phyloP scores from a whole-genome alignment of 2,113 vertebrate genomes.

The Apteryx mantelli region DNA sequence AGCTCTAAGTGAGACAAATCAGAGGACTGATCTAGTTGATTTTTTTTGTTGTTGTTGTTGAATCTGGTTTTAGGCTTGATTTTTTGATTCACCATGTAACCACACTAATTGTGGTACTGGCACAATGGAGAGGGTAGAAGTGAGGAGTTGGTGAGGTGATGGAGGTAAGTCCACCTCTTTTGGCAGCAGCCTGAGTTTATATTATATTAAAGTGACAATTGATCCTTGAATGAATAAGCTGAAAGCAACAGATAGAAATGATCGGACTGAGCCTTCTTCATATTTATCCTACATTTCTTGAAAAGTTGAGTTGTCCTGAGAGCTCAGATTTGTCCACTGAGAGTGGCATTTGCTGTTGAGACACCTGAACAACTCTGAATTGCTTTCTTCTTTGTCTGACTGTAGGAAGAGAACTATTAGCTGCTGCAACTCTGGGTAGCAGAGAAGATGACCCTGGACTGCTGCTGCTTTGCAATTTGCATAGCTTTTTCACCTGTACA shows the following conservation, averaged over 20 bases:
- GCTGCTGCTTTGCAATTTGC: not conserved
- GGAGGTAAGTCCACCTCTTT: not conserved
- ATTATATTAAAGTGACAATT: not conserved
- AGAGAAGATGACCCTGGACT: not conserved
- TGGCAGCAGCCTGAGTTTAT: not conserved
- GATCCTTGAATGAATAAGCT: not conserved
- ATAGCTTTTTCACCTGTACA: not conserved
- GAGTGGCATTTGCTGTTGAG: not conserved
- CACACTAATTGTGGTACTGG: not conserved
- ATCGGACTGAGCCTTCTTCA: not conserved
- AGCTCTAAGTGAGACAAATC: not conserved
- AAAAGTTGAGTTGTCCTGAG: not conserved
- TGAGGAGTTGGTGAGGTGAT: not conserved
- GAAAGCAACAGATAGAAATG: not conserved
- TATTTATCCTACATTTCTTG: not conserved
- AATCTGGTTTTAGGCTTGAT: not conserved
- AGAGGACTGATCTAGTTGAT: not conserved
- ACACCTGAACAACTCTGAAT: not conserved
- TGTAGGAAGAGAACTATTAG: not conserved
- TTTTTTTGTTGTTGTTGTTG: not conserved
- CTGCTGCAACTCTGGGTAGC: not conserved
- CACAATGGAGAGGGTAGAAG: not conserved
- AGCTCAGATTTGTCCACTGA: not conserved
- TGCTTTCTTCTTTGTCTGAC: not conserved
- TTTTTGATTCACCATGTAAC: not conserved